A percentile compares a stretch with the other conserved stretches of the same genome.
phyloP scores from a whole-genome alignment of 1,140 invertebrate genomes.

The Heliconius eleuchia region DNA sequence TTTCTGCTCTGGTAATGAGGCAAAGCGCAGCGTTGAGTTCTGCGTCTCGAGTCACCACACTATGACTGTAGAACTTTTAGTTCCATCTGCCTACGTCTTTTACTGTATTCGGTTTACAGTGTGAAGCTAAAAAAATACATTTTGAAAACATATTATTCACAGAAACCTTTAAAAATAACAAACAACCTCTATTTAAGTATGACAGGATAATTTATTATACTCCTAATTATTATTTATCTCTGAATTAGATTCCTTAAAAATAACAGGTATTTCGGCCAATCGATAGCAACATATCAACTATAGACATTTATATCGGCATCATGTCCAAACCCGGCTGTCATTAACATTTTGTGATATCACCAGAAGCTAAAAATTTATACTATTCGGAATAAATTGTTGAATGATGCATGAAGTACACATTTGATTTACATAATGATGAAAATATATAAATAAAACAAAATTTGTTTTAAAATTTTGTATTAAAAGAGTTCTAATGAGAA shows the following conservation, averaged over 20 bases:
- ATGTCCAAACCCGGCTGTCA: constrained; percentile 61
- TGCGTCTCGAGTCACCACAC: no score
- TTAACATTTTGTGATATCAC: constrained; percentile 72
- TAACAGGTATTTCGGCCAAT: constrained; percentile 44
- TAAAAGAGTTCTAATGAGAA: background rate
- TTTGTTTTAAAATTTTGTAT: background rate
- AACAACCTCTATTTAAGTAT: constrained; percentile 43
- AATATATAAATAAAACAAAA: constrained; percentile 45
- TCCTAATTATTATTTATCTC: constrained; percentile 49
- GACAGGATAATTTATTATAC: constrained; percentile 47
- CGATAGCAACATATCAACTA: constrained; percentile 59
- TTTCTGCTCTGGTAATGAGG: no score
- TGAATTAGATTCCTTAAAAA: constrained; percentile 45
- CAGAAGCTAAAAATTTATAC: constrained; percentile 66
- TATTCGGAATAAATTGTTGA: constrained; percentile 66
- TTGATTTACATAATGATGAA: constrained; percentile 49
- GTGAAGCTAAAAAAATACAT: background rate
- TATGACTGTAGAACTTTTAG: no score
- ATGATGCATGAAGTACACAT: constrained; percentile 64
- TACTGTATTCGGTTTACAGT: no score
- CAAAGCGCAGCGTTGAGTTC: no score
- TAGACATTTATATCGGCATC: constrained; percentile 61
- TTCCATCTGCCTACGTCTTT: no score
- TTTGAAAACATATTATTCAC: background rate
- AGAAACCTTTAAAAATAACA: constrained; percentile 24